phyloP scores from a whole-genome alignment of 2,888 invertebrate species.

The Macaria notata region DNA sequence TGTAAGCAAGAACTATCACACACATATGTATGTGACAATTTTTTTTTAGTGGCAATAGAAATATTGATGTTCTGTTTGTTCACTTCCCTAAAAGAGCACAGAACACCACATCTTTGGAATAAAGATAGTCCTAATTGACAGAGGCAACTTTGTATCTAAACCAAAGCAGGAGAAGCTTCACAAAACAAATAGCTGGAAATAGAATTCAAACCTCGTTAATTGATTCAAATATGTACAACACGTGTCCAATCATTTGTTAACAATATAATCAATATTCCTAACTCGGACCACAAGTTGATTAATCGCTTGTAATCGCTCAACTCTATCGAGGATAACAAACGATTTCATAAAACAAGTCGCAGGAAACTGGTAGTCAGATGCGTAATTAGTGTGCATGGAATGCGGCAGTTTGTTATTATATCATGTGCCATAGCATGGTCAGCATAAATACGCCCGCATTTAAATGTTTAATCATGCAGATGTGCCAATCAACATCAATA shows the following conservation, averaged over 20 bases:
- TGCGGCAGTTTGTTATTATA: conserved; percentile 72
- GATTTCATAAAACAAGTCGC: conserved; percentile 29
- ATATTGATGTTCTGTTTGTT: too few relatives aligned
- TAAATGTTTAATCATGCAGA: conserved; percentile 65
- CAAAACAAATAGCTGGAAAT: too few relatives aligned
- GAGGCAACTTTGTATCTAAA: too few relatives aligned
- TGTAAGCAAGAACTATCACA: too few relatives aligned
- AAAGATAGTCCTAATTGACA: too few relatives aligned
- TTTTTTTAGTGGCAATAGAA: too few relatives aligned
- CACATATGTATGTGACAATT: too few relatives aligned
- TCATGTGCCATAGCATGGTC: conserved; percentile 57
- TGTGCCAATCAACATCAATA: conserved; percentile 61
- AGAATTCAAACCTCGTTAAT: too few relatives aligned
- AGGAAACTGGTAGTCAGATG: conserved; percentile 26
- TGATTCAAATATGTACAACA: neutral
- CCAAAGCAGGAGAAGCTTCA: too few relatives aligned
- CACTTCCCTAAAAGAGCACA: too few relatives aligned
- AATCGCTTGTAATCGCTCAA: conserved; percentile 35
- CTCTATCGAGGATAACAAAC: conserved; percentile 25
- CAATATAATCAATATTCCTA: neutral
- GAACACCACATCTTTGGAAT: too few relatives aligned
- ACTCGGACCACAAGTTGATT: conserved; percentile 14
- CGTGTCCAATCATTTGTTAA: conserved; percentile 8
- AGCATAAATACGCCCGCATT: conserved; percentile 66
- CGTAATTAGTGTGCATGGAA: conserved; percentile 65